A percentile compares a stretch with the other conserved stretches of the same genome.
These are phyloP conservation scores for Lasioglossum oenotherae DNA, from an alignment of 2,888 invertebrate species.

Conservation along the genomic window DNA sequence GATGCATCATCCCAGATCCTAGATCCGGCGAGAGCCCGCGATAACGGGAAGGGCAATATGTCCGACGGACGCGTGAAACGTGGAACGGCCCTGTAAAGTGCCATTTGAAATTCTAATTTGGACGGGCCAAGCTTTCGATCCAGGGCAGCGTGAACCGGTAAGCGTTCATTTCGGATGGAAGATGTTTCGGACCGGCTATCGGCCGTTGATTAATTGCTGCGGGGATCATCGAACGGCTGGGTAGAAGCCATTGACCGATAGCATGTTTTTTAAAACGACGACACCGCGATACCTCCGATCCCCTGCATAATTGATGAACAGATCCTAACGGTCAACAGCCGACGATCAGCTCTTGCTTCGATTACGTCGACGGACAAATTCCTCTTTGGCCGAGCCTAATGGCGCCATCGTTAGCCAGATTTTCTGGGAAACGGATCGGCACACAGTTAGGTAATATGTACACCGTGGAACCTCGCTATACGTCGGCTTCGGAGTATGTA, in stretches of 20 bases:
- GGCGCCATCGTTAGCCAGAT: not conserved
- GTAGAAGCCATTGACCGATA: not conserved
- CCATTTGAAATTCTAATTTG: constrained; percentile 54
- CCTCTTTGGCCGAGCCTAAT: not conserved
- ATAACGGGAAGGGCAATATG: constrained; percentile 65
- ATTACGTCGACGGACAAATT: not conserved
- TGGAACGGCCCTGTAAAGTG: constrained; percentile 26
- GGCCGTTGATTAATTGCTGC: not conserved
- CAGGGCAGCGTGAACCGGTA: not conserved
- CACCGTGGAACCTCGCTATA: too few species aligned
- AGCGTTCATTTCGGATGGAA: not conserved
- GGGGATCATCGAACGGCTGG: not conserved
- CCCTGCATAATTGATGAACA: not conserved
- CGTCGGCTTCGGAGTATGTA: too few species aligned
- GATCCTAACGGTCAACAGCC: not conserved
- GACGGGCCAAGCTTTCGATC: not conserved
- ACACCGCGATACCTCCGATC: not conserved
- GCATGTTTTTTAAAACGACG: not conserved
- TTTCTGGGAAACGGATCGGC: not conserved
- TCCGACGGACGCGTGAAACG: constrained; percentile 54
- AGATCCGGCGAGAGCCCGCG: constrained; percentile 47
- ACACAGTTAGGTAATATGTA: not conserved
- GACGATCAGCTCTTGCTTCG: not conserved
- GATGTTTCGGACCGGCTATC: not conserved
- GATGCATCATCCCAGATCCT: constrained; percentile 60